These are phyloP conservation scores for Apeira syringaria DNA, from an alignment of 2,888 invertebrate genomes.

Conservation along the genomic window DNA sequence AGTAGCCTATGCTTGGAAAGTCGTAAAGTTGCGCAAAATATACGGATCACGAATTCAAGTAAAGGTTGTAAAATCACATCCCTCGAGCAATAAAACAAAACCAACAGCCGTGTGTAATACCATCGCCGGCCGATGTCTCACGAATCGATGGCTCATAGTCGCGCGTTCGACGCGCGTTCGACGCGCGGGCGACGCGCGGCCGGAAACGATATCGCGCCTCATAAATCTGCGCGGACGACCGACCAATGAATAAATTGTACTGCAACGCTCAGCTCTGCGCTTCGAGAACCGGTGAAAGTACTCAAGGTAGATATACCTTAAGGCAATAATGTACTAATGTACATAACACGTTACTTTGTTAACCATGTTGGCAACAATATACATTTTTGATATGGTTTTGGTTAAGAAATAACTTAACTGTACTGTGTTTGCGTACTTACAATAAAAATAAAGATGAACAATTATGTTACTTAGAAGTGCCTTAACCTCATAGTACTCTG, in stretches of 20 bases:
- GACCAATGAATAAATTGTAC: slow-evolving; percentile 48
- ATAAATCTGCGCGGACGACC: slow-evolving; percentile 42
- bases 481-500: too few relatives aligned
- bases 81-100: not conserved
- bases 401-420: too few relatives aligned
- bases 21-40: too few relatives aligned
- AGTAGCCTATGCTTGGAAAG: too few relatives aligned
- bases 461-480: too few relatives aligned
- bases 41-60: too few relatives aligned
- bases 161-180: not conserved
- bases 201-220: slow-evolving; percentile 48
- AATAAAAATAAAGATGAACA: too few relatives aligned
- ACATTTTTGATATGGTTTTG: too few relatives aligned
- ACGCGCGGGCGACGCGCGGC: slow-evolving; percentile 20
- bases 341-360: too few relatives aligned
- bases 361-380: too few relatives aligned
- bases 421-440: too few relatives aligned
- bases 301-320: slow-evolving; percentile 2
- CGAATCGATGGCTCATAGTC: slow-evolving; percentile 40
- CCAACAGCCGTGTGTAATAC: not conserved
- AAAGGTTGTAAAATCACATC: not conserved
- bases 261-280: slow-evolving; percentile 26
- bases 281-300: slow-evolving; percentile 8
- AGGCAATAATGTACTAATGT: too few relatives aligned
- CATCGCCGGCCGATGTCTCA: slow-evolving; percentile 24